These are phyloP conservation scores for Siniperca undulata DNA, from an alignment of 2,797 vertebrate species.

Conservation along the genomic window DNA sequence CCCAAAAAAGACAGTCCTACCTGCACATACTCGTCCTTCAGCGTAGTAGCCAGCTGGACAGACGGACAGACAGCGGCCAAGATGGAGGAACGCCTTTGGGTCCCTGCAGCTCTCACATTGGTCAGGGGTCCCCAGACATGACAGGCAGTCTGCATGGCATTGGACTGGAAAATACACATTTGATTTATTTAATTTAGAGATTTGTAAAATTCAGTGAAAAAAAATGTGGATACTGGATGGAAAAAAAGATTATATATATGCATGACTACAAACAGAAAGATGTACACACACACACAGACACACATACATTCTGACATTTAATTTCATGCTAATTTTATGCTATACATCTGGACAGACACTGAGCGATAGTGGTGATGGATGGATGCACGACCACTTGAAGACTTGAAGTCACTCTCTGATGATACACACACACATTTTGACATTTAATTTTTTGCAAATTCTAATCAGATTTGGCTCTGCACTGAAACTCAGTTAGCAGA, in stretches of 20 bases:
- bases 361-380: background rate
- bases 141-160: conserved; percentile 91
- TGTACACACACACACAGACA: conserved; percentile 14
- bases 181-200: background rate
- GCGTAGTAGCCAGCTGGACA: conserved; percentile 89
- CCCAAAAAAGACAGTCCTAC: conserved; percentile 73
- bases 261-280: background rate
- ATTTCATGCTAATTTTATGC: conserved; percentile 17
- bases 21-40: conserved; percentile 85
- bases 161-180: conserved; percentile 77
- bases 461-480: conserved; percentile 16
- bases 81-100: conserved; percentile 82
- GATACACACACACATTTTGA: background rate
- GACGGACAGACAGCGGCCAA: conserved; percentile 86
- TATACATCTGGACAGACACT: background rate
- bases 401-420: background rate
- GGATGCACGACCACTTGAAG: background rate
- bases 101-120: conserved; percentile 90
- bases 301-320: conserved; percentile 16
- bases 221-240: too few species aligned
- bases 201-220: background rate
- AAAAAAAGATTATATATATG: background rate
- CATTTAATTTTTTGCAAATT: conserved; percentile 47
- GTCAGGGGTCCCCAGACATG: conserved; percentile 87
- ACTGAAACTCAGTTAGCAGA: conserved; percentile 17